Base-by-base conservation (phyloP, 2,113 vertebrate species). In the Onychostruthus taczanowskii region DNA sequence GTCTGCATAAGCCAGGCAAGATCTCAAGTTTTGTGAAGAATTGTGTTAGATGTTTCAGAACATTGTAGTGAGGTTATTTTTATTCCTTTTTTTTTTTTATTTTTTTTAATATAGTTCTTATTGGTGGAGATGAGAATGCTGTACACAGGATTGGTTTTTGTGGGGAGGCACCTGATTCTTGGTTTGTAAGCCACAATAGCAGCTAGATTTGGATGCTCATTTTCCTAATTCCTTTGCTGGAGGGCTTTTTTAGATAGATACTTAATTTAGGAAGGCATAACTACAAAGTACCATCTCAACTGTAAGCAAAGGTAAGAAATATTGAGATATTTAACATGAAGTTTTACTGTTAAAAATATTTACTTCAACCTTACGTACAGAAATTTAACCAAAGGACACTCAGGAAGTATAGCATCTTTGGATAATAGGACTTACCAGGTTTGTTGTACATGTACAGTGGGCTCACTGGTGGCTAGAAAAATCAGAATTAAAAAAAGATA, bases 401-500 rank as follows among this genome's bases (percentile, higher is more conserved):
- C 39, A 89, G 43, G 59, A 76, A 43, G 1, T 14, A n/a, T 3
- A 43, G 24, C 15, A 76, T 62, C 24, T 82, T 93, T 33, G 33
- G 31, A 21, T 37, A 59, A 15, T 22, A 73, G 39, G 23, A 58
- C 43, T 79, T 82, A 8, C 3, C 10, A 5, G 10, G 6, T 70
- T 86, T 66, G 10, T 31, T 55, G 11, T 70, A 44, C 10, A 8
- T 63, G 39, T 9, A 37, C 37, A 37, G 37, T 37, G 72, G 86
- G 7, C 3, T 27, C 15, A 70, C 37, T 13, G 7, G 19, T 76
- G 24, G 20, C 18, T 50, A 86, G 77, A 84, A 89, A 64, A n/a
- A 0, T 0, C 1, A 2, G 16, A 78, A 46, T 27, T 41, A 28
- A 58, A 67, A 33, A 33, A 31, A 11, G 5, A 1, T 47, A 47